Base-by-base conservation (phyloP, 2,113 vertebrate genomes). In the Oxyruncus cristatus region DNA sequence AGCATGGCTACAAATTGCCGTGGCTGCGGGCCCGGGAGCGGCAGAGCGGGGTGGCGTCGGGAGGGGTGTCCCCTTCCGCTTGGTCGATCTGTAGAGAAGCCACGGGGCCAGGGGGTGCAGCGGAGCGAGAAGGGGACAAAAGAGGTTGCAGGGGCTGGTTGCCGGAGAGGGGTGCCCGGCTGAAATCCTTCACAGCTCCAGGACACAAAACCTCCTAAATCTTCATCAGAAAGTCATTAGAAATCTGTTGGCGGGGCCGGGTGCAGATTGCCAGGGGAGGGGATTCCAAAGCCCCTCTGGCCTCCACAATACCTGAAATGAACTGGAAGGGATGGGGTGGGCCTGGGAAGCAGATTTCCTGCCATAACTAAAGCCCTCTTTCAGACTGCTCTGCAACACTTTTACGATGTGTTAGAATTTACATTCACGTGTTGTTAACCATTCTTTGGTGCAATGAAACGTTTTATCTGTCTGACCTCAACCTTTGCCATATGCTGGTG, bases 401-500 rank as follows among this genome's bases (percentile, higher is more conserved):
- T 98, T 98, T 98, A 98, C 95, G 98, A 98, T 98, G 98, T 98
- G 98, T 98, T 98, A 98, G 95, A 98, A 98, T 99, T 98, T 98
- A 97, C 98, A 99, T 99, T 99, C 98, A 98, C 97, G 91, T 97
- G 98, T 98, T 98, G 99, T 99, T 99, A 99, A 99, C 98, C 97
- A 98, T 99, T 98, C 98, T 98, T 97, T 35, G 49, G 96, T 3
- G 78, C 96, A 98, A 97, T 97, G 98, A 98, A 98, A 99, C 97
- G 98, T 98, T 99, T 99, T 99, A 99, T 99, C 98, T 97, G 95
- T 99, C 98, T 99, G 99, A 99, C 99, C 99, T 98, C 98, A 97
- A 98, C 98, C 99, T 98, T 97, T 98, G 98, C 99, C 99, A 99
- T 99, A 99, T 99, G 99, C 98, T 98, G 88, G 93, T 59, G 79